Conservation (phyloP, 1,140 invertebrate genomes). For the Anthonomus grandis region DNA sequence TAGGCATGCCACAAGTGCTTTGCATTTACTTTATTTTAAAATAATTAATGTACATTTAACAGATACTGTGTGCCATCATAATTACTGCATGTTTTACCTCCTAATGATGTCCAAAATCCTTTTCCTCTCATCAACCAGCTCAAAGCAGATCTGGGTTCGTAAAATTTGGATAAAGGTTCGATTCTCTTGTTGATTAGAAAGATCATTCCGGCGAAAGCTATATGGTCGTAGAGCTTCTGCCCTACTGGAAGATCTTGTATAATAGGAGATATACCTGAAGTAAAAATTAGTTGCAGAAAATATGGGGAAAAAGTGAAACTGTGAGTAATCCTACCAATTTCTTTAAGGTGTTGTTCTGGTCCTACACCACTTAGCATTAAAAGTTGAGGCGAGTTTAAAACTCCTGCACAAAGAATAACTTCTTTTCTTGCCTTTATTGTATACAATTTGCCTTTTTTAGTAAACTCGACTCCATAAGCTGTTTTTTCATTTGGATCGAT, state of each 20-base stretch:
- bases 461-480: slow-evolving; percentile 62
- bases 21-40: too few species aligned
- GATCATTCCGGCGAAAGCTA: slow-evolving; percentile 42
- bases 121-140: slow-evolving; percentile 23
- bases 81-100: slow-evolving; percentile 39
- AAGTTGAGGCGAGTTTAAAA: slow-evolving; percentile 55
- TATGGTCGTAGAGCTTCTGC: slow-evolving; percentile 69
- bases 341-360: slow-evolving; percentile 53
- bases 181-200: background rate
- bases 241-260: slow-evolving; percentile 68
- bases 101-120: slow-evolving; percentile 42
- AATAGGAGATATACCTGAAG: slow-evolving; percentile 54
- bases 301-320: background rate
- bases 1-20: too few species aligned
- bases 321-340: slow-evolving; percentile 50
- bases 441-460: slow-evolving; percentile 46
- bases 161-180: slow-evolving; percentile 4
- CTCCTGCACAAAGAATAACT: slow-evolving; percentile 36
- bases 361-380: slow-evolving; percentile 63
- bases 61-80: background rate
- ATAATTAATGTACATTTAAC: too few species aligned
- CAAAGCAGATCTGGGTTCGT: slow-evolving; percentile 4
- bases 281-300: background rate
- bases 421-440: slow-evolving; percentile 29
- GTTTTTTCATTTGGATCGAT: slow-evolving; percentile 55